phyloP scores from a whole-genome alignment of 2,888 invertebrate species.

The Agrochola lychnidis region DNA sequence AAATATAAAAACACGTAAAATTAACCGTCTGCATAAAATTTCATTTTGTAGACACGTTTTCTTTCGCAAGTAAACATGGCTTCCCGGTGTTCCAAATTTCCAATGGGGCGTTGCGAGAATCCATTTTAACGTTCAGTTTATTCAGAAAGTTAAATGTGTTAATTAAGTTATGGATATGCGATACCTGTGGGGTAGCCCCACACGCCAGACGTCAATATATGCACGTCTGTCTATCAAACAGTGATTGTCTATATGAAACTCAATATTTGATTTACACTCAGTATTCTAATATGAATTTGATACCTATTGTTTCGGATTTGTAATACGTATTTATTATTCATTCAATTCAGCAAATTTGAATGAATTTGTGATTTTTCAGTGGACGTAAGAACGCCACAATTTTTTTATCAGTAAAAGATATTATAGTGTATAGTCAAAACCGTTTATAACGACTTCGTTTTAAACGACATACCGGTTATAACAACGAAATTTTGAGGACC shows the following conservation, averaged over 20 bases:
- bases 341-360: constrained; percentile 4
- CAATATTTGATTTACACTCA: neutral
- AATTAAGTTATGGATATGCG: constrained; percentile 43
- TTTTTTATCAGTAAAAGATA: neutral
- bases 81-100: constrained; percentile 41
- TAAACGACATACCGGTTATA: too few species aligned
- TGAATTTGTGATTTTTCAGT: neutral
- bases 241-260: neutral
- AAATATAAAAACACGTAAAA: neutral
- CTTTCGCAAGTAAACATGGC: constrained; percentile 33
- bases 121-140: constrained; percentile 31
- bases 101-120: constrained; percentile 23
- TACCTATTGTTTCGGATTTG: neutral
- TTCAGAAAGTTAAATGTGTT: constrained; percentile 35
- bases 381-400: neutral
- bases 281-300: neutral
- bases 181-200: neutral
- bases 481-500: too few species aligned
- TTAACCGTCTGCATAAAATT: neutral
- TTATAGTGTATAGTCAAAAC: too few species aligned
- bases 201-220: constrained; percentile 6
- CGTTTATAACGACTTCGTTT: too few species aligned
- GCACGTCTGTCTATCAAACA: neutral
- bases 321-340: neutral
- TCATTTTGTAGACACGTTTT: constrained; percentile 3